phyloP scores from a whole-genome alignment of 2,113 vertebrate genomes.

The Spea multiplicata region DNA sequence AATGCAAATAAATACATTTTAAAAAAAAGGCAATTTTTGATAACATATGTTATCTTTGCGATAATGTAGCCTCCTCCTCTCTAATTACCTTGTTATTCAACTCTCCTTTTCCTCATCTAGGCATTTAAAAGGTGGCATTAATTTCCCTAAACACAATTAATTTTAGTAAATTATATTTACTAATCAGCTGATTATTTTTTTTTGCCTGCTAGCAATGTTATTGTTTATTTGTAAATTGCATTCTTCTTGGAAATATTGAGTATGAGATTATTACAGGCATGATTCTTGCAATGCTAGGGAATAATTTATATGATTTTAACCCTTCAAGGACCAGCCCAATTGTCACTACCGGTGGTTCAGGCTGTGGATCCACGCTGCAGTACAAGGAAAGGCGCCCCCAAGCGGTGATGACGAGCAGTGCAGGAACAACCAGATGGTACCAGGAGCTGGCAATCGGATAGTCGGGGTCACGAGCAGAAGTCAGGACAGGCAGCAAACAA shows the following conservation, averaged over 20 bases:
- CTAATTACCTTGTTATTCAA: constrained; percentile 13
- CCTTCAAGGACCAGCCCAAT: background rate
- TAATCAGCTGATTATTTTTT: constrained; percentile 8
- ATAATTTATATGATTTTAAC: background rate
- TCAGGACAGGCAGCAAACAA: too few relatives aligned
- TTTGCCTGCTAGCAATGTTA: background rate
- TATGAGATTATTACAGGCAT: constrained; percentile 8
- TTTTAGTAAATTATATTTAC: constrained; percentile 15
- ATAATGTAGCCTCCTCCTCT: background rate
- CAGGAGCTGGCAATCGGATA: too few relatives aligned
- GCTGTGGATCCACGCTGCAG: too few relatives aligned
- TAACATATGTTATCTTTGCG: constrained; percentile 45
- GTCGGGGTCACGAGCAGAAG: too few relatives aligned
- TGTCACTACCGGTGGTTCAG: too few relatives aligned
- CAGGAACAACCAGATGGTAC: too few relatives aligned
- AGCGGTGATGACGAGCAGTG: too few relatives aligned
- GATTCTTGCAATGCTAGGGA: background rate
- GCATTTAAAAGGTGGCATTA: constrained; percentile 18
- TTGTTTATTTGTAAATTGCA: constrained; percentile 22
- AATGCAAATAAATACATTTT: constrained; percentile 12
- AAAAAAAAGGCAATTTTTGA: background rate
- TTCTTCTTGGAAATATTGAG: background rate
- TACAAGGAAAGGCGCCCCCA: too few relatives aligned
- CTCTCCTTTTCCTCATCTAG: background rate
- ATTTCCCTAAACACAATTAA: constrained; percentile 41